phyloP scores from a whole-genome alignment of 2,888 invertebrate genomes.

The Campoletis raptor region DNA sequence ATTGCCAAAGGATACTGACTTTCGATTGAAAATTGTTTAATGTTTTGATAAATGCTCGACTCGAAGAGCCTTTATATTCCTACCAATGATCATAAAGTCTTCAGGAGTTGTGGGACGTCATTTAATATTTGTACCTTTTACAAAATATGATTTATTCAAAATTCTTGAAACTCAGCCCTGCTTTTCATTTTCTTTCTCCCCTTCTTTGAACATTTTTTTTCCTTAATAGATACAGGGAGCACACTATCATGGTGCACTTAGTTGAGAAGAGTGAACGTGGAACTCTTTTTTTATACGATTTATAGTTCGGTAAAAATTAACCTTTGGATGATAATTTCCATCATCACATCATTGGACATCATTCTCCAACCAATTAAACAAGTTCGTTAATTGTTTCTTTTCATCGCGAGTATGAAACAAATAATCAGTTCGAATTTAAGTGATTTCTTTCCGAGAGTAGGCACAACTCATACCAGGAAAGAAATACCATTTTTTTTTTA shows the following conservation, averaged over 20 bases:
- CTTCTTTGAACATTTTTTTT: not conserved
- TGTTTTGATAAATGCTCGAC: slow-evolving; percentile 1
- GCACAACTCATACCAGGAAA: not conserved
- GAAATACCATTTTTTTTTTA: not conserved
- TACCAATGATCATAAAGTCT: not conserved
- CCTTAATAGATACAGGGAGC: not conserved
- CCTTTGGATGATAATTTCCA: too few relatives aligned
- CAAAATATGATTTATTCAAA: not conserved
- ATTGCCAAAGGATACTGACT: slow-evolving; percentile 33
- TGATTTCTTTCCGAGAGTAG: not conserved
- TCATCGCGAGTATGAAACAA: not conserved
- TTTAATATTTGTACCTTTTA: not conserved
- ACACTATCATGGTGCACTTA: not conserved
- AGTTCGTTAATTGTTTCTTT: not conserved
- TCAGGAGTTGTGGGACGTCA: not conserved
- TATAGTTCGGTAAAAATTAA: too few relatives aligned
- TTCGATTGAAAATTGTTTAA: slow-evolving; percentile 37
- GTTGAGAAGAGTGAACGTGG: not conserved
- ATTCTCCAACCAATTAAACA: not conserved
- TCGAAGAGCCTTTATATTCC: slow-evolving; percentile 5
- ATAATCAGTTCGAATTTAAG: not conserved
- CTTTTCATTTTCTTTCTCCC: not conserved
- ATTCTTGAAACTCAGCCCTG: not conserved
- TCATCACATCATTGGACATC: not conserved
- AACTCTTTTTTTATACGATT: too few relatives aligned